Percentiles rank a stretch among this genome's conserved stretches.
phyloP scores from a whole-genome alignment of 2,797 vertebrate genomes.

The Euphonia xanthogaster region DNA sequence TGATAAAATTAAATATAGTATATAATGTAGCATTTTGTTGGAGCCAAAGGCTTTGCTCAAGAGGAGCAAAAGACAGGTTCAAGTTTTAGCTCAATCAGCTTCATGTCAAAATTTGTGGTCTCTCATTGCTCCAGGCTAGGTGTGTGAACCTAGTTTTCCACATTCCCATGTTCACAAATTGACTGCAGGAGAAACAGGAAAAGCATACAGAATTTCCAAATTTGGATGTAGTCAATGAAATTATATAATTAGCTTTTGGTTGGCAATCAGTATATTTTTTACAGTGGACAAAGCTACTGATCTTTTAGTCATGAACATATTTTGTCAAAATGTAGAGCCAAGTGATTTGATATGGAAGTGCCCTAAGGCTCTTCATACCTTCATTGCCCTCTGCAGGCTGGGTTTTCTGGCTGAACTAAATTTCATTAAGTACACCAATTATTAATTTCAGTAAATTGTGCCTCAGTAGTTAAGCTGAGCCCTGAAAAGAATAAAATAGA shows the following conservation, averaged over 20 bases:
- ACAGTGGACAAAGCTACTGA: background rate
- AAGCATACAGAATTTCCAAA: background rate
- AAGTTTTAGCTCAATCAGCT: background rate
- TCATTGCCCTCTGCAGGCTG: background rate
- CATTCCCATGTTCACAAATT: background rate
- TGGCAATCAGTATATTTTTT: background rate
- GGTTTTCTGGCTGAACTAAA: background rate
- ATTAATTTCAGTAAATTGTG: background rate
- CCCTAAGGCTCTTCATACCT: background rate
- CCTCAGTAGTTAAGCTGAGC: background rate
- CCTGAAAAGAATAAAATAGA: background rate
- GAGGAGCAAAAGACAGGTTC: background rate
- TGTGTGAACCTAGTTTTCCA: background rate
- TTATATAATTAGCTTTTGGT: background rate
- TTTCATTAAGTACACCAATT: background rate
- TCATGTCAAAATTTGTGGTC: background rate
- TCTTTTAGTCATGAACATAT: background rate
- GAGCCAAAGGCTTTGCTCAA: background rate
- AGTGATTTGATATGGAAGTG: background rate
- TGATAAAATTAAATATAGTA: background rate
- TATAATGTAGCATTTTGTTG: background rate
- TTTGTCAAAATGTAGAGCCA: background rate
- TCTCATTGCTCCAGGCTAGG: background rate
- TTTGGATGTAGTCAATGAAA: background rate
- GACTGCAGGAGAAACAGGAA: background rate